Percentiles rank a stretch among this genome's conserved stretches.
These are phyloP conservation scores for Bujurquina vittata DNA, from an alignment of 2,113 vertebrate species.

Conservation along the genomic window DNA sequence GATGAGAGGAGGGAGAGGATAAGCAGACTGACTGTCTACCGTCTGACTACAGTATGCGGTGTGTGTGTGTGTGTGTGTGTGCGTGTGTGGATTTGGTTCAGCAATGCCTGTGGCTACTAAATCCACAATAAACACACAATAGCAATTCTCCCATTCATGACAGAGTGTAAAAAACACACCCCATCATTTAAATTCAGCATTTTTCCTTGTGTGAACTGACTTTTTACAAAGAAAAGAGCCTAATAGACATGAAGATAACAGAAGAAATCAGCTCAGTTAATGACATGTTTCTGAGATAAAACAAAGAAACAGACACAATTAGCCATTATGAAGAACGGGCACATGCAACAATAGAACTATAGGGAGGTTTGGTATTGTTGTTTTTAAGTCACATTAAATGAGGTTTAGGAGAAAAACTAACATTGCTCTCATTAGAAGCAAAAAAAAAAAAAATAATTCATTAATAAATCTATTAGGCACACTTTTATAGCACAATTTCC, in stretches of 20 bases:
- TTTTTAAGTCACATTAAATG: too few relatives aligned
- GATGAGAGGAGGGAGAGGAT: constrained; percentile 58
- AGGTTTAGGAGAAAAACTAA: too few relatives aligned
- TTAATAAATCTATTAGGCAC: too few relatives aligned
- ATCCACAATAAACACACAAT: neutral
- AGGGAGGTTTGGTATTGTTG: neutral
- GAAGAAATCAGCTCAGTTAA: neutral
- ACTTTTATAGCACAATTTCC: too few relatives aligned
- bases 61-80: neutral
- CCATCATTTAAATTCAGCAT: neutral
- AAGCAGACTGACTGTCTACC: constrained; percentile 51
- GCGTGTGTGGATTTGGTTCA: neutral
- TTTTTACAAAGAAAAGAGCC: neutral
- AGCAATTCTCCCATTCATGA: neutral
- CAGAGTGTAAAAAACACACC: neutral
- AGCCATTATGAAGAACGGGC: neutral
- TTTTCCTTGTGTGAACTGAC: neutral
- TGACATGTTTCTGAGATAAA: neutral
- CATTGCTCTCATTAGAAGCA: too few relatives aligned
- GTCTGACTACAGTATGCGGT: constrained; percentile 42
- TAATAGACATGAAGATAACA: neutral
- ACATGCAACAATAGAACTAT: neutral
- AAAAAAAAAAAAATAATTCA: too few relatives aligned
- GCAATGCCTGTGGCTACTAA: neutral
- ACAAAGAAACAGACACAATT: neutral